Base-by-base conservation (phyloP, 2,113 vertebrate species). In the Calidris pygmaea region DNA sequence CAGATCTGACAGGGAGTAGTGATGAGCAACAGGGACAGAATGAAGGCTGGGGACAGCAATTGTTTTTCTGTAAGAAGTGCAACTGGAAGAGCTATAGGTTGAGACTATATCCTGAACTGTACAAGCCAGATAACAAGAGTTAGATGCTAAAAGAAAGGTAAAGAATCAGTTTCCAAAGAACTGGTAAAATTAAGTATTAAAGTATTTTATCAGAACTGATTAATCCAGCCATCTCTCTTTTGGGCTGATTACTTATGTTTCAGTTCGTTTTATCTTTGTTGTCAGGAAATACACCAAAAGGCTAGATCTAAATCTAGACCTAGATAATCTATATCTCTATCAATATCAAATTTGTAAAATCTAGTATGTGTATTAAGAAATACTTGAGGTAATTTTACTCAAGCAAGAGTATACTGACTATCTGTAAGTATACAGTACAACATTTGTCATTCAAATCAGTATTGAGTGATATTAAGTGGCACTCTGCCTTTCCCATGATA, bases 11-110 rank as follows among this genome's bases (percentile, higher is more conserved):
- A 48, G 6, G 19, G 16, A 8, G 7, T 18, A 34, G 15, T 34
- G n/a, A 22, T 35, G 30, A 71, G 12, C 4, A 85, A 2, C 23
- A 20, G 20, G 10, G 17, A 12, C 24, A 92, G 39, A 74, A 56
- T 34, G 12, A 77, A 73, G 23, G 7, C 3, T 43, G 4, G 4
- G 10, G 6, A 1, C 1, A 35, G 13, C 3, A 82, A 39, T 9
- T 29, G 12, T 5, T 68, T 66, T 48, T 71, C 45, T 88, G 45
- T 35, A 78, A 82, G 30, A 85, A n/a, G 9, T 78, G 24, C 14
- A 60, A 29, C 9, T 63, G 30, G 27, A 84, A 59, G 32, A 80
- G 19, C 16, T 45, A 34, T 37, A 55, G 16, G 11, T 10, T 77
- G 35, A 62, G 15, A 35, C 3, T 62, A 55, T 29, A 66, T 43